A percentile compares a stretch with the other conserved stretches of the same genome.
Conservation (phyloP, 1,140 invertebrate species). For the Drosophila triauraria region DNA sequence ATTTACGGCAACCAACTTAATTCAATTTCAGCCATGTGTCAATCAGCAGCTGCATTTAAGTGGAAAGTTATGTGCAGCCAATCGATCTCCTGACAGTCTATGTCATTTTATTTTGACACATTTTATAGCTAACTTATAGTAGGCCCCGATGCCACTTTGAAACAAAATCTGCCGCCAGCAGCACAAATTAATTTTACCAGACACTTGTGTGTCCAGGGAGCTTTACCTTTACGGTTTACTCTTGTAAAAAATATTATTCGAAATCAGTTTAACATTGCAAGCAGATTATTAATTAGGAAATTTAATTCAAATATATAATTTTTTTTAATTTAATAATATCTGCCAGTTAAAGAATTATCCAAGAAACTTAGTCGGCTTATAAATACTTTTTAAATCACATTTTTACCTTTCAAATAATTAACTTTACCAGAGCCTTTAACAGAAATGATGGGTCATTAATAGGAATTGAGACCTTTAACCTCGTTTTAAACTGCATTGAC, state of each 20-base stretch:
- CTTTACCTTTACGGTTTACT: background rate
- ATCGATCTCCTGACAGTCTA: conserved; percentile 7
- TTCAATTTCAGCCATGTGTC: conserved; percentile 80
- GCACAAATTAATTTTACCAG: conserved; percentile 11
- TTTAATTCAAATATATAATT: background rate
- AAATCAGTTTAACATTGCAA: background rate
- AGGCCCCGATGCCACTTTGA: background rate
- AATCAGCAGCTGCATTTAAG: conserved; percentile 79
- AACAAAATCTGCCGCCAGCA: background rate
- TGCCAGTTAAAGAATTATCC: too few relatives aligned
- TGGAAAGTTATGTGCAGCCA: conserved; percentile 75
- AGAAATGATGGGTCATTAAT: background rate
- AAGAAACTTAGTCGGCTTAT: background rate
- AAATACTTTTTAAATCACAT: background rate
- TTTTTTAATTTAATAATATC: too few relatives aligned
- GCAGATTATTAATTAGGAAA: background rate
- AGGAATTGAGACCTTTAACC: background rate
- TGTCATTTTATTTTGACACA: conserved; percentile 36
- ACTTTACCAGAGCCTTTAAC: background rate
- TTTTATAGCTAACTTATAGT: conserved; percentile 19
- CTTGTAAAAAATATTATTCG: background rate
- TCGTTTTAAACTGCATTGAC: background rate
- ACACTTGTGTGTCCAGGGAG: background rate
- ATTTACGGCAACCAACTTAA: conserved; percentile 66
- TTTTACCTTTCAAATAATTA: background rate